Percentiles rank a stretch among this genome's conserved stretches.
Conservation (phyloP, 2,888 invertebrate genomes). For the Ophioninae sp. region DNA sequence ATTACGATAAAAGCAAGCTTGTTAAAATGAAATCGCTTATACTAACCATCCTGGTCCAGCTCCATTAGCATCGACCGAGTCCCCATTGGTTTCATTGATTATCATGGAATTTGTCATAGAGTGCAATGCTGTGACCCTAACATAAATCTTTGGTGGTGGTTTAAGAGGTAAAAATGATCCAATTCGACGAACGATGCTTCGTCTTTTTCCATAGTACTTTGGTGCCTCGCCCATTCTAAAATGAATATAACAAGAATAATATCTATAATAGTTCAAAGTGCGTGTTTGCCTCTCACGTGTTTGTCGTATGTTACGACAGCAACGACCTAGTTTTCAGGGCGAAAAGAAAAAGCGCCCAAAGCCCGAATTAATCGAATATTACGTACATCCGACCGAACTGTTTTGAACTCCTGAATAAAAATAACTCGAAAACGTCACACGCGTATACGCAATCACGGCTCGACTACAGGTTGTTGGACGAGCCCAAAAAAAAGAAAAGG, state of each 20-base stretch:
- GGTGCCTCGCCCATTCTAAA: conserved; percentile 73
- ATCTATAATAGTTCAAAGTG: background rate
- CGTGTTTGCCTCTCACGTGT: background rate
- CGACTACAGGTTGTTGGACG: conserved; percentile 66
- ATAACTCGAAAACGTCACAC: conserved; percentile 64
- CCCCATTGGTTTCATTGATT: conserved; percentile 74
- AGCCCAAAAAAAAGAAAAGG: conserved; percentile 11
- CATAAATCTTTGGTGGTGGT: conserved; percentile 79
- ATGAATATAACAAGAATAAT: conserved; percentile 6
- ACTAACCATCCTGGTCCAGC: conserved; percentile 70
- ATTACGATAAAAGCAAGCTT: background rate
- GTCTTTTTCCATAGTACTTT: conserved; percentile 78
- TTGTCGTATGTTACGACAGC: background rate
- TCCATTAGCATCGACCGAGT: conserved; percentile 70
- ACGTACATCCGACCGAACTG: conserved; percentile 14
- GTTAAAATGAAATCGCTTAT: background rate
- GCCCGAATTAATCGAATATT: background rate
- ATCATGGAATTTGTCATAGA: conserved; percentile 80
- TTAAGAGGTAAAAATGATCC: conserved; percentile 78
- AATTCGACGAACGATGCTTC: conserved; percentile 78
- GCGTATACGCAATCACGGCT: conserved; percentile 61
- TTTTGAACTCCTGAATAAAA: conserved; percentile 68
- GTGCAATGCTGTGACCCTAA: conserved; percentile 79
- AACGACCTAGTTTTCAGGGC: background rate
- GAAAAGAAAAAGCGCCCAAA: background rate